Percentiles rank a stretch among this genome's conserved stretches.
Conservation (phyloP, 1,140 invertebrate species). For the Drosophila ambigua region DNA sequence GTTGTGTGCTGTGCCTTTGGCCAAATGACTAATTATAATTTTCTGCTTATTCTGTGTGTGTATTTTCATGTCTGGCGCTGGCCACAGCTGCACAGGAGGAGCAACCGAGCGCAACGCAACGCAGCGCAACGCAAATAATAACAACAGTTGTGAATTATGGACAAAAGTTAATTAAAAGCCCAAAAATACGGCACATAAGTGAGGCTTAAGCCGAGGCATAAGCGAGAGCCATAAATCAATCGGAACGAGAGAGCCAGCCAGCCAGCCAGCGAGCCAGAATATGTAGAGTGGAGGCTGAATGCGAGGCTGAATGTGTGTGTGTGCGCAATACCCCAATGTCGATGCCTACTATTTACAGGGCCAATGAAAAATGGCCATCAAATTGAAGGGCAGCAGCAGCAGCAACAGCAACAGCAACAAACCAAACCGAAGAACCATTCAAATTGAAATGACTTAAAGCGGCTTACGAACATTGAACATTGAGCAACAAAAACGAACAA, state of each 20-base stretch:
- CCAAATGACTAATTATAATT: constrained; percentile 72
- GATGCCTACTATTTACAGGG: constrained; percentile 74
- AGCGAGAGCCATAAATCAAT: constrained; percentile 61
- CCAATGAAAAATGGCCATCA: constrained; percentile 69
- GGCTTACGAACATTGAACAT: constrained; percentile 32
- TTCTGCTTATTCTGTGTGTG: constrained; percentile 34
- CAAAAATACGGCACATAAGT: constrained; percentile 17
- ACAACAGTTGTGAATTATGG: constrained; percentile 50
- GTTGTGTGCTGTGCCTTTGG: constrained; percentile 11
- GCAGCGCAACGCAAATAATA: neutral
- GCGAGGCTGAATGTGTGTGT: constrained; percentile 13
- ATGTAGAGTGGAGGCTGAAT: constrained; percentile 52
- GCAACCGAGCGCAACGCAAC: constrained; percentile 10
- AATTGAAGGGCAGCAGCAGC: constrained; percentile 46
- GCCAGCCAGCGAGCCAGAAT: constrained; percentile 21
- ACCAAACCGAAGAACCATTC: constrained; percentile 17
- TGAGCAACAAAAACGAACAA: constrained; percentile 13
- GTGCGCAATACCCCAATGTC: constrained; percentile 48
- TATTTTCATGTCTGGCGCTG: constrained; percentile 29
- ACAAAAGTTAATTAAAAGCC: constrained; percentile 62
- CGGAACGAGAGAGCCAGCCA: constrained; percentile 5
- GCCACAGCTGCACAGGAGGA: constrained; percentile 39
- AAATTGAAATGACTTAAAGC: constrained; percentile 48
- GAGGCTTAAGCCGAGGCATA: constrained; percentile 10
- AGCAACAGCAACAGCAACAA: constrained; percentile 11